Percentiles rank a stretch among this genome's conserved stretches.
Conservation (phyloP, 2,888 invertebrate species). For the Caenorhabditis drosophilae region DNA sequence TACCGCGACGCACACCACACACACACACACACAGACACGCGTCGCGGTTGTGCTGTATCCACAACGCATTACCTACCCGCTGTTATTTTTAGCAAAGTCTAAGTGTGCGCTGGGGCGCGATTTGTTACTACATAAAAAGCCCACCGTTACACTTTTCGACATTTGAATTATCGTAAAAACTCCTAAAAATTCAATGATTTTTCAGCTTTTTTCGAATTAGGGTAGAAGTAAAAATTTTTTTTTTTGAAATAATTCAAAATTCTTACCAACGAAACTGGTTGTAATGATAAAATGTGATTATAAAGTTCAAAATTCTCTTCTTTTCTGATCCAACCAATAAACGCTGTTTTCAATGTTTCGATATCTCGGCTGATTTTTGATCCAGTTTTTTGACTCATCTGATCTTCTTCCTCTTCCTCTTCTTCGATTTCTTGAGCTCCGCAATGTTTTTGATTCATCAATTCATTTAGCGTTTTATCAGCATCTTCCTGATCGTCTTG, state of each 20-base stretch:
- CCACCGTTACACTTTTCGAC: no score
- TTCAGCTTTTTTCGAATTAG: no score
- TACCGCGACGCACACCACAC: background rate
- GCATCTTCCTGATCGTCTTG: slow-evolving; percentile 20
- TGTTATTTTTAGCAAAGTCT: no score
- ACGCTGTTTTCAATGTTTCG: slow-evolving; percentile 19
- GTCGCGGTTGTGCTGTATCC: no score
- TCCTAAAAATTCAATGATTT: no score
- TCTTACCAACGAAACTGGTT: slow-evolving; percentile 54
- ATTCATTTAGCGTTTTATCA: slow-evolving; percentile 45
- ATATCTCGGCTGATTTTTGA: slow-evolving; percentile 1
- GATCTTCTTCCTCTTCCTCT: slow-evolving; percentile 28
- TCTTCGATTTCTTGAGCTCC: slow-evolving; percentile 14
- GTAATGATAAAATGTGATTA: slow-evolving; percentile 52
- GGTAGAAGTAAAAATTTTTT: no score
- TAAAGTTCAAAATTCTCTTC: slow-evolving; percentile 51
- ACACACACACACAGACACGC: no score
- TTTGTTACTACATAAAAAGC: no score
- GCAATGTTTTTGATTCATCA: slow-evolving; percentile 15
- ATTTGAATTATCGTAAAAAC: no score
- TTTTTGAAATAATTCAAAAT: slow-evolving; percentile 5
- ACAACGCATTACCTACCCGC: no score
- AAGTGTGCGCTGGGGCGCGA: no score
- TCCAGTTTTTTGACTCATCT: slow-evolving; percentile 1
- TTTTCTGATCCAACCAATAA: slow-evolving; percentile 55